A percentile compares a stretch with the other conserved stretches of the same genome.
Conservation (phyloP, 2,888 invertebrate species). For the Brenthis ino region DNA sequence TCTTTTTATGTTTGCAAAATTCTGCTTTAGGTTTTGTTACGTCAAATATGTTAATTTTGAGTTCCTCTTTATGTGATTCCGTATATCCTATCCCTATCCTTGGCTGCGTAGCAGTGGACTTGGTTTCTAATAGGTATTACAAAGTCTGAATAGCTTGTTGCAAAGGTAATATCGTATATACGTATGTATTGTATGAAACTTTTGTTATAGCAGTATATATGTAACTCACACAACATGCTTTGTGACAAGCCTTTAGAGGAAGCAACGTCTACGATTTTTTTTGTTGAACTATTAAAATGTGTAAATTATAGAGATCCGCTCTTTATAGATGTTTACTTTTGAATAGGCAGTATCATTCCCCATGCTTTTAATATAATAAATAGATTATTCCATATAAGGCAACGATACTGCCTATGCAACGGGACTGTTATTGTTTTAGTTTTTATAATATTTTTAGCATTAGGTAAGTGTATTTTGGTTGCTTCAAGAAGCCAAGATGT, state of each 20-base stretch:
- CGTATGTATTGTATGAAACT: conserved; percentile 49
- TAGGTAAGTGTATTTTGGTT: conserved; percentile 82
- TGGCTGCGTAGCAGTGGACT: conserved; percentile 81
- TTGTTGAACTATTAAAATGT: conserved; percentile 58
- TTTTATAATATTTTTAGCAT: conserved; percentile 72
- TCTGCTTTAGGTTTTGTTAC: conserved; percentile 20
- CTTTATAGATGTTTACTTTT: conserved; percentile 74
- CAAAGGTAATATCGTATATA: conserved; percentile 68
- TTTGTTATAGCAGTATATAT: conserved; percentile 50
- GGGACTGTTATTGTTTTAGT: conserved; percentile 65
- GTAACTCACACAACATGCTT: conserved; percentile 59
- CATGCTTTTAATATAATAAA: conserved; percentile 40
- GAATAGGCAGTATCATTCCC: conserved; percentile 76
- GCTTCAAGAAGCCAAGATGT: conserved; percentile 81
- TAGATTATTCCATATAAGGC: conserved; percentile 45
- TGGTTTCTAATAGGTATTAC: conserved; percentile 78
- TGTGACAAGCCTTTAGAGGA: conserved; percentile 70
- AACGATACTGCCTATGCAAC: conserved; percentile 73
- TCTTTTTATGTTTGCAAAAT: conserved; percentile 29
- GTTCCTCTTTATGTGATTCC: conserved; percentile 30
- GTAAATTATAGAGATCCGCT: conserved; percentile 76
- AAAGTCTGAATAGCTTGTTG: conserved; percentile 73
- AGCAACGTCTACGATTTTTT: conserved; percentile 56
- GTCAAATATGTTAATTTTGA: conserved; percentile 1
- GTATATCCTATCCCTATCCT: conserved; percentile 44